Base-by-base conservation (phyloP, 2,888 invertebrate genomes). In the Machimus atricapillus region DNA sequence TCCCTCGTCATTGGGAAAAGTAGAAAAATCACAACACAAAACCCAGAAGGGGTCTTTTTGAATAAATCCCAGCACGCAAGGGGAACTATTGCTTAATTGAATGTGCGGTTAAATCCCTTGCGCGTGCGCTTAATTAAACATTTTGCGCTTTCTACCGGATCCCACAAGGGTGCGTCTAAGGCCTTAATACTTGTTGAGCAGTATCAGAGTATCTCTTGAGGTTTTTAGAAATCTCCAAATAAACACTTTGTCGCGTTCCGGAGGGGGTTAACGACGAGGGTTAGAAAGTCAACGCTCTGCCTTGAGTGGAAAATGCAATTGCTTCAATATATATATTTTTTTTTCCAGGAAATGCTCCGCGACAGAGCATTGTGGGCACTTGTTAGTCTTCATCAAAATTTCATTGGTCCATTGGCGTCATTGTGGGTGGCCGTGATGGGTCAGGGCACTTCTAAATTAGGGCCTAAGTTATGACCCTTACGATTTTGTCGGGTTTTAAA, bases 81-180 rank as follows among this genome's bases (percentile, higher is more conserved):
- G 82, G 82, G 82, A 46, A 83, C 12, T 3, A 83, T 23, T 83
- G 40, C 16, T 66, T 66, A 12, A 34, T 66, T 19, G 19, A 37
- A 27, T 12, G 66, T 66, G 66, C n/a, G 66, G 82, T 79, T 79
- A 79, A 85, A 74, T 74, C 27, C 85, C 74, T 7, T 74, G 23
- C 85, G 85, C 85, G 85, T 85, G 85, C 85, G 85, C 46, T 85
- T 74, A 85, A 85, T 85, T 74, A 85, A 85, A 83, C 31, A 66
- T 83, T 81, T 66, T 83, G 66, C 82, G 66, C 23, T 83, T 83
- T 83, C 66, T 40, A 4, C 19, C 6, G 19, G 43, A 46, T 46
- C 8, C 43, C 40, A 46, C 5, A 79, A 66, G 66, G 82, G 43
- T 58, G 66, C n/a, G 7, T 31, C 37, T 40, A 31, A 83, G 66